Evolutionary conservation across 2,797 vertebrate species (phyloP).

Genomic region (Triplophysa bombifrons): DNA sequence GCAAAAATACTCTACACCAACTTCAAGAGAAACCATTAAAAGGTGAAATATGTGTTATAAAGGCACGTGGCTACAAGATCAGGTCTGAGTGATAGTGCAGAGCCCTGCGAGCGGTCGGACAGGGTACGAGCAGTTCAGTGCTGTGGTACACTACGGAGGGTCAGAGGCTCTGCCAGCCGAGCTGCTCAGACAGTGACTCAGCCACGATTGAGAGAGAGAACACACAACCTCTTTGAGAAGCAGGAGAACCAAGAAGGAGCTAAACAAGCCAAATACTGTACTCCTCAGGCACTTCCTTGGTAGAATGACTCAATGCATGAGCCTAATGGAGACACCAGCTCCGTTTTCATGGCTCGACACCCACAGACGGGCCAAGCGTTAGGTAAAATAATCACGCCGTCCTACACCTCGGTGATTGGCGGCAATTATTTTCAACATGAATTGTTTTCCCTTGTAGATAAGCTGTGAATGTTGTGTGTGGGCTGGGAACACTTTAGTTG

Average conservation of each 20-base stretch:
- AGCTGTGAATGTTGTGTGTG: not conserved
- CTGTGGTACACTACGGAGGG: constrained; percentile 68
- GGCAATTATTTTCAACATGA: constrained; percentile 18
- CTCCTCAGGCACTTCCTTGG: constrained; percentile 35
- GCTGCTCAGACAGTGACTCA: constrained; percentile 80
- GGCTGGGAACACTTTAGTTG: not conserved
- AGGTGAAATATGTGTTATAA: not conserved
- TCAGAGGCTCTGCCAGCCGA: constrained; percentile 70
- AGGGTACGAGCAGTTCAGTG: constrained; percentile 51
- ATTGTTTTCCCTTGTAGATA: not conserved
- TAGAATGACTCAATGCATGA: constrained; percentile 24
- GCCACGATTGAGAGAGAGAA: constrained; percentile 75
- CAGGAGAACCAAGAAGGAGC: constrained; percentile 61
- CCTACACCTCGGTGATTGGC: constrained; percentile 5
- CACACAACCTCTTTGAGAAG: constrained; percentile 72
- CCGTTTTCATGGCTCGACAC: constrained; percentile 31
- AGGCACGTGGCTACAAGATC: not conserved
- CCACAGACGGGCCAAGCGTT: constrained; percentile 35
- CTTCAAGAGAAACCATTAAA: not conserved
- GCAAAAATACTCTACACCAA: not conserved
- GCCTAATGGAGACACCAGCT: constrained; percentile 37
- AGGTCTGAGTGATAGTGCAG: constrained; percentile 5
- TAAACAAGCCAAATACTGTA: constrained; percentile 13
- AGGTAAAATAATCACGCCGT: constrained; percentile 20
- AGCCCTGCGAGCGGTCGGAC: constrained; percentile 11